Evolutionary conservation across 2,113 vertebrate species (phyloP), one percentile per base, ranked within the genome.

Genomic region (Siphamia tubifer): DNA sequence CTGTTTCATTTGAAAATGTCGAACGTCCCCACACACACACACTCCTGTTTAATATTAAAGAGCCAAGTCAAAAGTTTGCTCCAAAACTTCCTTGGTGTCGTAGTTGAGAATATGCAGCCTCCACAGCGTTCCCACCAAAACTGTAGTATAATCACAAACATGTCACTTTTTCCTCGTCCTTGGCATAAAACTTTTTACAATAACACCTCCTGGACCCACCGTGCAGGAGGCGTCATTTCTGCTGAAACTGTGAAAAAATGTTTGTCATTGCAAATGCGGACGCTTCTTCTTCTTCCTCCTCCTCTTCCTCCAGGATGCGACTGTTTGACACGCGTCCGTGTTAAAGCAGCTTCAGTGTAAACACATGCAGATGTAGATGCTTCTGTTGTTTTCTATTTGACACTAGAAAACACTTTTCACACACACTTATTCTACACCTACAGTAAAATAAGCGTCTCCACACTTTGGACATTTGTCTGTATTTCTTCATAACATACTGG

Each of bases 11-110:
- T 65, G 44, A 54, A 66, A 70, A 4, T 44, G 20, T 60, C 10
- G 20, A 44, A 66, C 48, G 17, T 72, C 67, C 52, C 58, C 60
- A 35, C 53, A 23, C 58, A 35, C 53, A 23, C 58, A 51, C 64
- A 36, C 17, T 2, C 2, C 61, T 58, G 69, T 57, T 70, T 30
- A 70, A 78, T 68, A 78, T 78, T 68, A 16, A 58, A 71, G 11
- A 62, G 24, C 4, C 3, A 72, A 19, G 51, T 36, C 25, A 38
- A 79, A 62, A 71, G 47, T 75, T 60, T 43, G 25, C 10, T 2
- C 2, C 19, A 25, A 40, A 30, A 61, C 5, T 2, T 51, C 10
- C 12, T 25, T n/a, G n/a, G n/a, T n/a, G n/a, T 20, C 27, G 4
- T 3, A 42, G 35, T 5, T 28, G 48, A 34, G 47, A 52, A 10